Conservation (phyloP, 2,113 vertebrate species). For the Furnarius figulus region DNA sequence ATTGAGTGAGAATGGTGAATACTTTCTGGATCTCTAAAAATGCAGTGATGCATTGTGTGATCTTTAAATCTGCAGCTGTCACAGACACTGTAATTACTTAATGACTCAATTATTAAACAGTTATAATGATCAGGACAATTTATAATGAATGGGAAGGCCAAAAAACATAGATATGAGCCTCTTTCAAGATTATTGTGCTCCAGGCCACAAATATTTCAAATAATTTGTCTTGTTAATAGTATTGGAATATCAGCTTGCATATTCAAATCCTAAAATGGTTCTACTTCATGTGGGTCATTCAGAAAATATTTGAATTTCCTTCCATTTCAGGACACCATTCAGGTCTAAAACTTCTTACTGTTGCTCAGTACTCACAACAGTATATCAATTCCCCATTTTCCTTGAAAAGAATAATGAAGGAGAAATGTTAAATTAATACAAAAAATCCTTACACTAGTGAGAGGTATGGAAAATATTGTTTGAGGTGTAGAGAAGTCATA, state of each 20-base stretch:
- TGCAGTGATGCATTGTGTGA: neutral
- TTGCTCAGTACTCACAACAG: neutral
- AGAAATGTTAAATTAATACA: neutral
- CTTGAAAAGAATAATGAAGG: neutral
- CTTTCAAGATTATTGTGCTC: neutral
- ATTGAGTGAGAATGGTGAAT: neutral
- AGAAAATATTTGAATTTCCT: neutral
- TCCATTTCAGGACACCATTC: neutral
- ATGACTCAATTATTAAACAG: neutral
- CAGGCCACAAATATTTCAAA: neutral
- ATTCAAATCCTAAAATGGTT: neutral
- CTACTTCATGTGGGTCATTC: neutral
- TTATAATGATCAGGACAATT: neutral
- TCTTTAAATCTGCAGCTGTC: neutral
- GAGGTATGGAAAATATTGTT: neutral
- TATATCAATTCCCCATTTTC: neutral
- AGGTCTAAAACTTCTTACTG: neutral
- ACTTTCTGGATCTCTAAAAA: neutral
- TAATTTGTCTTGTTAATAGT: neutral
- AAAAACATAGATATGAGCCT: neutral
- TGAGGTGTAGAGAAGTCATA: neutral
- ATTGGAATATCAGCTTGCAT: neutral
- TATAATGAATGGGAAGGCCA: neutral
- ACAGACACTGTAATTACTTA: neutral
- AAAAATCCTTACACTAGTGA: neutral